Base-by-base conservation (phyloP, 23 tunicate species). In the Halocynthia roretzi region DNA sequence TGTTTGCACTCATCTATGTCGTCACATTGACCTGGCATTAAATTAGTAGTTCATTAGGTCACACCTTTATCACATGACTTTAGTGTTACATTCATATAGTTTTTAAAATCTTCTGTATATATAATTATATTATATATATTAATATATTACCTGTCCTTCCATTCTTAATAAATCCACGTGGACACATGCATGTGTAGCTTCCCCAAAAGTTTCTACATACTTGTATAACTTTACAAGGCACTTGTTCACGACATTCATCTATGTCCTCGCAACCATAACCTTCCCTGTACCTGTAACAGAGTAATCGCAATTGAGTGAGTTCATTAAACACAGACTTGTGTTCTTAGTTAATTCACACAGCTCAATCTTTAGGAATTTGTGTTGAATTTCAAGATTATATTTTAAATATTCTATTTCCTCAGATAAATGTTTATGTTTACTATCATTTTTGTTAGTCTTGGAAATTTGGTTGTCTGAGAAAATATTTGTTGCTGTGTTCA, bases 141-240 rank as follows among this genome's bases (percentile, higher is more conserved):
- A 40, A 40, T 40, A 17, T 11, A 12, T 17, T 23, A 83, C 87
- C 83, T 67, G 87, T 78, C 40, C 53, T 53, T 22, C 54, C 50
- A 71, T 92, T 70, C 48, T 77, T 64, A 6, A 65, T 50, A 73
- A 72, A 86, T 31, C 98, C 98, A 12, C 72, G 65, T 10, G 76
- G 85, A 54, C 98, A 92, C 7, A 79, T 9, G 62, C 98, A 92
- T 7, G 61, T 23, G 53, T 77, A 86, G 69, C 85, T 86, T 67
- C 98, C 98, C 80, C 63, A 80, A 11, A 86, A 18, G 50, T 92
- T 92, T 12, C 93, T 74, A 52, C 98, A 92, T 14, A 67, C 40
- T 67, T 92, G 98, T 71, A 72, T 92, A 10, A 60, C 20, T 66
- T 78, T 72, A 74, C 98, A 92, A 6, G 98, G 92, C 49, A 78